These are phyloP conservation scores for Epinotia nisella DNA, from an alignment of 2,888 invertebrate species.

Conservation along the genomic window DNA sequence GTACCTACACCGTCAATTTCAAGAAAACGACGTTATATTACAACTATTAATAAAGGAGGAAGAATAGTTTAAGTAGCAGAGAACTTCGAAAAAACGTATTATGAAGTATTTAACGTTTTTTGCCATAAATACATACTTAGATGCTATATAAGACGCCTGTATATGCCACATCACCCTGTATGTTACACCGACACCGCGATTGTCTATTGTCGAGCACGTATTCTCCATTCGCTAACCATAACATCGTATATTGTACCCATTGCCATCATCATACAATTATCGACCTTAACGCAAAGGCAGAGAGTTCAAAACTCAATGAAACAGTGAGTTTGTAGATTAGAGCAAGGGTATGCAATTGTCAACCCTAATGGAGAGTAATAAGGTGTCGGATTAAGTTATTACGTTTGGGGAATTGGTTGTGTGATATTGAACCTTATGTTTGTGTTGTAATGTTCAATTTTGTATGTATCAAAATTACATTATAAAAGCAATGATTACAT, in stretches of 20 bases:
- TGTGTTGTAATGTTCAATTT: not conserved
- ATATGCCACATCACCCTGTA: slow-evolving; percentile 18
- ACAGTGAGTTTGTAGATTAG: not conserved
- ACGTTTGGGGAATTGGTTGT: not conserved
- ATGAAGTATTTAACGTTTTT: too few species aligned
- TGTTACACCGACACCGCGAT: slow-evolving; percentile 15
- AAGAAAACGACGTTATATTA: too few species aligned
- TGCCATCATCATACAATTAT: not conserved
- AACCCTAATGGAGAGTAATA: slow-evolving; percentile 6
- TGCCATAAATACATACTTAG: not conserved
- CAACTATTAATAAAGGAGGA: too few species aligned
- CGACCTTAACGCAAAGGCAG: not conserved
- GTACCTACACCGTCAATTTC: too few species aligned
- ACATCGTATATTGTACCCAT: slow-evolving; percentile 27
- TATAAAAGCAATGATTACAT: not conserved
- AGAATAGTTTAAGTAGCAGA: too few species aligned
- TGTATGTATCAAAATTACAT: not conserved
- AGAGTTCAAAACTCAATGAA: slow-evolving; percentile 7
- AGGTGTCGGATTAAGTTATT: slow-evolving; percentile 5
- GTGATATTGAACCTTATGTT: not conserved
- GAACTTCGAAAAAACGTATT: too few species aligned
- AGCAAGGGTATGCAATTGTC: not conserved
- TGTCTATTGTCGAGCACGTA: slow-evolving; percentile 40
- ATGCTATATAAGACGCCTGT: not conserved
- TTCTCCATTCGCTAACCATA: slow-evolving; percentile 39